Base-by-base conservation (phyloP, 1,140 invertebrate species). In the Babylonia areolata region DNA sequence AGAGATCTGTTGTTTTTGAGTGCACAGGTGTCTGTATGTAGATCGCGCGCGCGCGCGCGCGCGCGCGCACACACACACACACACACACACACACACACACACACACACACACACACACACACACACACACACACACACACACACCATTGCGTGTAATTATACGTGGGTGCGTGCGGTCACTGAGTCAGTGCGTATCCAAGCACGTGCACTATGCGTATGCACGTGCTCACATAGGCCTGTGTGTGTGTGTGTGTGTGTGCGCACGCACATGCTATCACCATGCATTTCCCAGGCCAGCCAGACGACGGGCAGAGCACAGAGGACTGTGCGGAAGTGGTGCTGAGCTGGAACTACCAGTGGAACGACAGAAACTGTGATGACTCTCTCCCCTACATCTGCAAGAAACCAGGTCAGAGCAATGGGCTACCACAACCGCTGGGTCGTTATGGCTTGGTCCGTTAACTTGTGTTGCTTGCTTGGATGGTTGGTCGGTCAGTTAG, bases 351-450 rank as follows among this genome's bases (percentile, higher is more conserved):
- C 23, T 90, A 88, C 75, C 69, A 89, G 71, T 92, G 91, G 91
- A 91, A 91, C 71, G 90, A 92, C 78, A 85, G 87, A 40, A 71
- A 88, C 31, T 92, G 91, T 86, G 84, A 88, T 77, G 75, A 79
- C 15, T 79, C 87, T 78, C 86, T 88, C 28, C 54, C 86, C 33
- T 92, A 90, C 54, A 91, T 92, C 84, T 92, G 91, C 82, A 91
- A 92, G 87, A 91, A 91, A 77, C 46, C 78, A 88, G 88, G 89
- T 89, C 35, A 46, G 42, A 46, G n/a, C n/a, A n/a, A n/a, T n/a
- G n/a, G n/a, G n/a, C n/a, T n/a, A n/a, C n/a, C n/a, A n/a, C n/a
- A n/a, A n/a, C n/a, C n/a, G n/a, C n/a, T n/a, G n/a, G n/a, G n/a
- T n/a, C n/a, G n/a, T n/a, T n/a, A n/a, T n/a, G n/a, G n/a, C n/a